phyloP scores from a whole-genome alignment of 2,113 vertebrate genomes.

The Plotosus lineatus region DNA sequence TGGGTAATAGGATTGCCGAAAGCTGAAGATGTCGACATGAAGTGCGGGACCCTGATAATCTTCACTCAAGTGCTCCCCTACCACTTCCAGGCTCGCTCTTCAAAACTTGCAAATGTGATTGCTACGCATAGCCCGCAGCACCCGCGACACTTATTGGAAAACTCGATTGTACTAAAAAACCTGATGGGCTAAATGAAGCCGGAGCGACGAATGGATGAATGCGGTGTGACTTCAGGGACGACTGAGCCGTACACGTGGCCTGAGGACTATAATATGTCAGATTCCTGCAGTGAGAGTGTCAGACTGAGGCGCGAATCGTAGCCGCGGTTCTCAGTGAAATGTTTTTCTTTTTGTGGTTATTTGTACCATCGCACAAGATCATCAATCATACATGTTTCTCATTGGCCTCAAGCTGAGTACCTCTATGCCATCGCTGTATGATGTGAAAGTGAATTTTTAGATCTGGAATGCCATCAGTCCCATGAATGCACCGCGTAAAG shows the following conservation, averaged over 20 bases:
- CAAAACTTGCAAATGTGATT: conserved; percentile 53
- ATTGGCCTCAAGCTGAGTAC: conserved; percentile 1
- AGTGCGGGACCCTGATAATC: conserved; percentile 59
- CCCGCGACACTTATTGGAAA: conserved; percentile 31
- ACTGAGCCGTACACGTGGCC: neutral
- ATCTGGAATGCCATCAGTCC: conserved; percentile 4
- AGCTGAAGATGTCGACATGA: conserved; percentile 53
- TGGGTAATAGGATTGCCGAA: conserved; percentile 59
- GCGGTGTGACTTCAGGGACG: conserved; percentile 3
- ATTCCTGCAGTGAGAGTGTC: neutral
- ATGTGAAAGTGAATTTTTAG: neutral
- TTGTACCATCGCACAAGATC: neutral
- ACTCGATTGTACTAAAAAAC: conserved; percentile 42
- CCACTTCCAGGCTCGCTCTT: conserved; percentile 49
- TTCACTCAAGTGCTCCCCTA: conserved; percentile 55
- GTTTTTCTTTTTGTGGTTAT: neutral
- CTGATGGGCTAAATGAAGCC: conserved; percentile 33
- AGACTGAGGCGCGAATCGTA: neutral
- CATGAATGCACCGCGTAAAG: neutral
- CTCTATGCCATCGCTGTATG: neutral
- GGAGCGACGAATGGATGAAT: conserved; percentile 29
- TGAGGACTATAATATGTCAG: neutral
- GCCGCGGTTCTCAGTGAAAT: neutral
- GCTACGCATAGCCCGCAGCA: conserved; percentile 35
- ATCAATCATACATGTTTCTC: neutral